phyloP scores from a whole-genome alignment of 30 jellyfish, hydroid and myxozoan genomes.

The Sanderia malayensis region DNA sequence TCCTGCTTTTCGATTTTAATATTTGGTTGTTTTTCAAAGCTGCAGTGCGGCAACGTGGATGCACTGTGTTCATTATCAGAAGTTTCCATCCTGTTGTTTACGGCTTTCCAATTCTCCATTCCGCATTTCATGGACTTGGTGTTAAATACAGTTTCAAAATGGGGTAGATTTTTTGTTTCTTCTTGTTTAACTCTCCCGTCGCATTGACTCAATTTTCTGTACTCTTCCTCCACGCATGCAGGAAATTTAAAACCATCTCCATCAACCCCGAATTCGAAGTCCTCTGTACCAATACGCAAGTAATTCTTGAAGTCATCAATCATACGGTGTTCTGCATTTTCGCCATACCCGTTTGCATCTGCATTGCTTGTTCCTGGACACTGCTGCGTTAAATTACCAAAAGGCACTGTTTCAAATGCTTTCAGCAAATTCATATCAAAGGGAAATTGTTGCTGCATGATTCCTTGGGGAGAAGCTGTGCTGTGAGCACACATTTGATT shows the following conservation, averaged over 20 bases:
- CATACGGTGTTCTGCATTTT: neutral
- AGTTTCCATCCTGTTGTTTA: neutral
- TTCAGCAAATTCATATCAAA: neutral
- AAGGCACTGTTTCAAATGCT: neutral
- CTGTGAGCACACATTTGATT: too few species aligned
- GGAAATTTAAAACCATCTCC: conserved; percentile 50
- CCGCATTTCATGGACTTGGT: neutral
- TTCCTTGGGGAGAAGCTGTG: neutral
- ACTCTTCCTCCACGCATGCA: conserved; percentile 45
- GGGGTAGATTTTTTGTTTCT: neutral
- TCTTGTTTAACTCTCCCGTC: neutral
- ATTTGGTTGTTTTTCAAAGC: neutral
- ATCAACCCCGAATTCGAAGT: neutral
- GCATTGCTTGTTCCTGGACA: neutral
- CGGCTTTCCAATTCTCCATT: neutral
- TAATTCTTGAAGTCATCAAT: neutral
- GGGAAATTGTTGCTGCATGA: neutral
- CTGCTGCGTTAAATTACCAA: too few species aligned
- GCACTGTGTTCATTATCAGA: neutral
- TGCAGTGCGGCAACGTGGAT: neutral
- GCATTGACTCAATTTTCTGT: conserved; percentile 22
- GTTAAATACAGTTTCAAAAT: neutral
- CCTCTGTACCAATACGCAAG: too few species aligned
- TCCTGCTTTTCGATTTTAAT: neutral
- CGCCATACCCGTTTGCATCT: neutral